A percentile compares a stretch with the other conserved stretches of the same genome.
These are phyloP conservation scores for Scortum barcoo DNA, from an alignment of 2,113 vertebrate species.

Conservation along the genomic window DNA sequence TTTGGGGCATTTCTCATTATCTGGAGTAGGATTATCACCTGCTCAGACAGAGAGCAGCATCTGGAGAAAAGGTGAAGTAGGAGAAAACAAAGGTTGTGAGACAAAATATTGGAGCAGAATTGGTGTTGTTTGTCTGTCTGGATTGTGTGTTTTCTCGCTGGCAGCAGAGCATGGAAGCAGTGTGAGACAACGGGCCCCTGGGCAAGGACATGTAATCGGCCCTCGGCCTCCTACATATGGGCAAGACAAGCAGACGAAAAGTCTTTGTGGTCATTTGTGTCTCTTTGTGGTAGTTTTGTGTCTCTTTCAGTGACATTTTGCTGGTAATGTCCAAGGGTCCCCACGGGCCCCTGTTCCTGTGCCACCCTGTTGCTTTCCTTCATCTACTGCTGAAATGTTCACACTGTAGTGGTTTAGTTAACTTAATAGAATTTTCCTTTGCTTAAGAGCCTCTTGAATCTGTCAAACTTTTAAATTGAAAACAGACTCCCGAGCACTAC, in stretches of 20 bases:
- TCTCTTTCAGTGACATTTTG: background rate
- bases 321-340: background rate
- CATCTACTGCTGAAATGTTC: slow-evolving; percentile 11
- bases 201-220: background rate
- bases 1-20: background rate
- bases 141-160: background rate
- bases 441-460: slow-evolving; percentile 26
- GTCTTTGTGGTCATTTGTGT: background rate
- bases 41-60: background rate
- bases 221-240: too few species aligned
- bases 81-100: background rate
- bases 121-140: too few species aligned
- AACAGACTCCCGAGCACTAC: background rate
- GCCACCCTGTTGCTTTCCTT: background rate
- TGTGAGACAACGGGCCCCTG: background rate
- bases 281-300: background rate
- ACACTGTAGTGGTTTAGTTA: background rate
- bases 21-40: background rate
- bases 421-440: slow-evolving; percentile 29
- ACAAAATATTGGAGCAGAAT: background rate
- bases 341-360: background rate
- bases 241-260: too few species aligned
- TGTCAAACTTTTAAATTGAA: slow-evolving; percentile 55
- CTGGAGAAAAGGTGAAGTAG: background rate
- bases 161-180: background rate